These are phyloP conservation scores for Mamestra configurata DNA, from an alignment of 1,140 invertebrate genomes.

Conservation along the genomic window DNA sequence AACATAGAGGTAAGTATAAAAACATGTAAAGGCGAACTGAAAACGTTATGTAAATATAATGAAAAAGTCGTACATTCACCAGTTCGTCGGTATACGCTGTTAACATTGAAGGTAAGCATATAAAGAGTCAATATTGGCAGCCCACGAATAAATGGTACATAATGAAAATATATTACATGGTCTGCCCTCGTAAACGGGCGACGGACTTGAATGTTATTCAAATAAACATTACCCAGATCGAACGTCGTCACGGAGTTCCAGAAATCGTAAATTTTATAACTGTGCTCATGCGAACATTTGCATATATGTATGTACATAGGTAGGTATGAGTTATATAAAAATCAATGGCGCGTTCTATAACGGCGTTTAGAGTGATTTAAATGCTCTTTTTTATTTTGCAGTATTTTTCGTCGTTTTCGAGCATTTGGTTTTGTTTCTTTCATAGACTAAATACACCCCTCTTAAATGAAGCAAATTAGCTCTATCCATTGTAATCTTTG, in stretches of 20 bases:
- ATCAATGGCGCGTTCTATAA: conserved; percentile 20
- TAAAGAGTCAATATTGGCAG: conserved; percentile 78
- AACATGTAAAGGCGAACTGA: conserved; percentile 50
- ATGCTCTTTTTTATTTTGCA: background rate
- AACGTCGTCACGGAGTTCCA: conserved; percentile 69
- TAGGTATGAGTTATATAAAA: conserved; percentile 5
- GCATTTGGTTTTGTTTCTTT: no score
- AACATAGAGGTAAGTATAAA: conserved; percentile 47
- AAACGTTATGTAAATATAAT: conserved; percentile 73
- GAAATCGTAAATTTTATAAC: conserved; percentile 81
- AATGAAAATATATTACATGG: conserved; percentile 80
- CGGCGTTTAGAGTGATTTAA: background rate
- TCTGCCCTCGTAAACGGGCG: conserved; percentile 74
- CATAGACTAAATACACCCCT: no score
- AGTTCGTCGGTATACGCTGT: conserved; percentile 67
- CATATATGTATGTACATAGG: conserved; percentile 6
- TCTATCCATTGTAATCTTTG: background rate
- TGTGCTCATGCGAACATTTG: conserved; percentile 60
- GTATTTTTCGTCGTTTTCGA: no score
- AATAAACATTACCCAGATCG: conserved; percentile 77
- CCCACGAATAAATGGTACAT: conserved; percentile 78
- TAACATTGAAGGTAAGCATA: conserved; percentile 78
- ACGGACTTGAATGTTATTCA: conserved; percentile 75
- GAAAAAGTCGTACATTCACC: conserved; percentile 65
- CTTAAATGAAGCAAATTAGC: no score